These are phyloP conservation scores for Teleiodes luculella DNA, from an alignment of 2,888 invertebrate species.

Conservation along the genomic window DNA sequence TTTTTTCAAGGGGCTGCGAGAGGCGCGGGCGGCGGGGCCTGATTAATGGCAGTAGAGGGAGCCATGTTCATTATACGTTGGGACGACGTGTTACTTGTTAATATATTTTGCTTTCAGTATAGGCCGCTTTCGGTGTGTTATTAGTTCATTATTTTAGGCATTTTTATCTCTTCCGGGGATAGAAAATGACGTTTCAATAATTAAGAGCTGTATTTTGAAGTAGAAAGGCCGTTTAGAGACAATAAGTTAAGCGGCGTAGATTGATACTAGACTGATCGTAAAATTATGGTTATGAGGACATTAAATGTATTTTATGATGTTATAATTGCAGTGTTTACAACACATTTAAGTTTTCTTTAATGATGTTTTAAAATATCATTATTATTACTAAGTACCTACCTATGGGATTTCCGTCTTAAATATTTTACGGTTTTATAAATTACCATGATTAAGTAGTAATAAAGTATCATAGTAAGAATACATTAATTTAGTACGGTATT, in stretches of 20 bases:
- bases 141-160: slow-evolving; percentile 71
- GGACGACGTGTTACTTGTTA: slow-evolving; percentile 76
- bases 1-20: slow-evolving; percentile 60
- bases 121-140: slow-evolving; percentile 51
- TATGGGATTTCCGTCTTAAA: too few species aligned
- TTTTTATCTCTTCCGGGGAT: slow-evolving; percentile 70
- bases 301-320: slow-evolving; percentile 30
- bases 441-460: too few species aligned
- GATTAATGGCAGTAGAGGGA: slow-evolving; percentile 73
- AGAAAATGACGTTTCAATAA: slow-evolving; percentile 58
- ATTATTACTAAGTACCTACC: too few species aligned
- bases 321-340: slow-evolving; percentile 21
- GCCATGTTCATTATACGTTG: slow-evolving; percentile 76
- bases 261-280: slow-evolving; percentile 40
- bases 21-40: slow-evolving; percentile 53
- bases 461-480: too few species aligned
- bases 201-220: slow-evolving; percentile 42
- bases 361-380: not conserved
- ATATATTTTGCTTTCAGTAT: slow-evolving; percentile 68
- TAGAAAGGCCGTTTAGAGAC: slow-evolving; percentile 35
- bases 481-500: too few species aligned
- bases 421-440: too few species aligned
- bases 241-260: slow-evolving; percentile 38
- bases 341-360: slow-evolving; percentile 8
- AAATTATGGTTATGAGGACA: slow-evolving; percentile 41